Base-by-base conservation (phyloP, 1,140 invertebrate genomes). In the Zaprionus nigranus region DNA sequence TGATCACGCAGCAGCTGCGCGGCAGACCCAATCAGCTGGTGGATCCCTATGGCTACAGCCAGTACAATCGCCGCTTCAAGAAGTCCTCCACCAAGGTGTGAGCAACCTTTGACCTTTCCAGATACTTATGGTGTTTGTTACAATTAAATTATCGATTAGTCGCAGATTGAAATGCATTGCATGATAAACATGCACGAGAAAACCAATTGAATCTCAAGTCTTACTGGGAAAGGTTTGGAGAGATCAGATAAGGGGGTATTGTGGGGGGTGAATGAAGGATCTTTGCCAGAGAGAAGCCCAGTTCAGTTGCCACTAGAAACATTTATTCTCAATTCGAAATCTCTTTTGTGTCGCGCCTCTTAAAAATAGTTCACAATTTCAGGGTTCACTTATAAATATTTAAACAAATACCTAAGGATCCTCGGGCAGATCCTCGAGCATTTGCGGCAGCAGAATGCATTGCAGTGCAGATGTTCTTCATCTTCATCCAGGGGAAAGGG, bases 131-230 rank as follows among this genome's bases (percentile, higher is more conserved):
- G 56, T 40, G 46, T 24, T 24, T 30, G 38, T 70, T 51, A 49
- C 17, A 54, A 53, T 65, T 70, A 63, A 54, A 60, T 56, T 30
- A 46, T 54, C 46, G 74, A 28, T 90, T 90, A 88, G 85, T 79
- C 64, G 73, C 73, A 51, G 46, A 71, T 91, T 85, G 77, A 91
- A 88, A 63, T 70, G 85, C 90, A 80, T 92, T 70, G 85, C 90
- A 80, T 92, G 90, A 90, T 87, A 91, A 82, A 92, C 90, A 92
- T 92, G 90, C 86, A 51, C 40, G 58, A 28, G 80, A 90, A 92
- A 92, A 77, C 56, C 58, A 62, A 61, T 0, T 24, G 46, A 20
- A 22, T 0, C 20, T 3, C 12, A 3, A 22, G n/a, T 22, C 3
- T 51, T 51, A 51, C 20, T 51, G 46, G 46, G 46, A 51, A 51